A percentile compares a stretch with the other conserved stretches of the same genome.
These are phyloP conservation scores for Nebria ingens DNA, from an alignment of 1,140 invertebrate genomes.

Conservation along the genomic window DNA sequence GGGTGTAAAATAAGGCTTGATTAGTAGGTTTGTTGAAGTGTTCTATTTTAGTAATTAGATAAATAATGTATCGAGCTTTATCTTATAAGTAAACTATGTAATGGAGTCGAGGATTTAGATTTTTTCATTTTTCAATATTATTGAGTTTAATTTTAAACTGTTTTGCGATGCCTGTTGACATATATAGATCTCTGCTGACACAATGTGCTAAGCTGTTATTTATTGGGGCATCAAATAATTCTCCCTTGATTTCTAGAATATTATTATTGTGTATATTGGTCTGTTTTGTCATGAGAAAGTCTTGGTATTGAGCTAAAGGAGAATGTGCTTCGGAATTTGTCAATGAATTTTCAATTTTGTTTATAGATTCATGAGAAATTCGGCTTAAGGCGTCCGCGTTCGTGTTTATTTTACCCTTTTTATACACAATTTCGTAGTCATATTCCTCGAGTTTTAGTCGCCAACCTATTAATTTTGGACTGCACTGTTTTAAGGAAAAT, in stretches of 20 bases:
- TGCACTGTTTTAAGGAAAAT: conserved; percentile 29
- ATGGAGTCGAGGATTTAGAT: neutral
- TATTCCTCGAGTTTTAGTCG: no score
- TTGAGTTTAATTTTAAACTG: neutral
- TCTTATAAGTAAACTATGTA: neutral
- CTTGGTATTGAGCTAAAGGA: neutral
- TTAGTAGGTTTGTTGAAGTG: neutral
- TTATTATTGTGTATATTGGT: neutral
- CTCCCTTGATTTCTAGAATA: neutral
- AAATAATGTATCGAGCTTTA: neutral
- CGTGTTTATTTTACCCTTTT: conserved; percentile 18
- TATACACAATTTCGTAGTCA: conserved; percentile 17
- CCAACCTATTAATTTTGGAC: conserved; percentile 23
- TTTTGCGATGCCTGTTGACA: neutral
- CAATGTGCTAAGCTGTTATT: neutral
- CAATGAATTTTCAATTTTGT: neutral
- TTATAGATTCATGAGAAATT: neutral
- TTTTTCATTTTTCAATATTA: neutral
- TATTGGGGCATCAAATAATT: neutral
- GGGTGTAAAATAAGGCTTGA: neutral
- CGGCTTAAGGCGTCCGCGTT: conserved; percentile 19
- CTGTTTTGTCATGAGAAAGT: neutral
- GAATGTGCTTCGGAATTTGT: neutral
- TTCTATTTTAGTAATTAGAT: neutral
- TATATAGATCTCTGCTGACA: neutral